Percentiles rank a stretch among this genome's conserved stretches.
Conservation (phyloP, 23 tunicate species). For the Diplosoma virens region DNA sequence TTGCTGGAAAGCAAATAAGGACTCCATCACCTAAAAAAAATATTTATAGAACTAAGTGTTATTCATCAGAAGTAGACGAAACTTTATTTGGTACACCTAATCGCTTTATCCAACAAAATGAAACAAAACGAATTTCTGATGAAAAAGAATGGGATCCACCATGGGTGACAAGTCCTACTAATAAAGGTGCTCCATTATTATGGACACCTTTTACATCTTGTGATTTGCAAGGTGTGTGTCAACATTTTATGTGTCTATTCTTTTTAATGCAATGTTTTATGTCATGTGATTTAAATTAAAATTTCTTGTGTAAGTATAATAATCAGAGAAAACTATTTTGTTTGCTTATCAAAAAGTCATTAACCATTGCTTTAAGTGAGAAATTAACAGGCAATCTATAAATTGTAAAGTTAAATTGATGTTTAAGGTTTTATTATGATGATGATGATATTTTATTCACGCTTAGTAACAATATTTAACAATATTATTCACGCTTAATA, state of each 20-base stretch:
- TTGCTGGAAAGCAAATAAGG: conserved; percentile 40
- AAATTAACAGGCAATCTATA: no score
- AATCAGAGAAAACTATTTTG: no score
- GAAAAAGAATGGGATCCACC: conserved; percentile 95
- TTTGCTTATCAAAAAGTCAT: no score
- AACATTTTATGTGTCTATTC: not conserved
- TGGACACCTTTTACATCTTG: conserved; percentile 81
- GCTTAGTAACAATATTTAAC: no score
- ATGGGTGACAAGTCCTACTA: conserved; percentile 81
- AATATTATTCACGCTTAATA: no score
- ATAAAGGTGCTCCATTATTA: conserved; percentile 71
- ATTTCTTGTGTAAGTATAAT: no score
- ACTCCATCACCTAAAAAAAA: conserved; percentile 40
- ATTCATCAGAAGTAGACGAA: conserved; percentile 79
- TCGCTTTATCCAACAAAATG: conserved; percentile 62
- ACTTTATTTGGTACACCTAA: conserved; percentile 85
- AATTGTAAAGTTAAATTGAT: no score
- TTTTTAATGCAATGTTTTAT: no score
- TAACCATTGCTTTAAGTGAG: no score
- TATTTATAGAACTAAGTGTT: conserved; percentile 63
- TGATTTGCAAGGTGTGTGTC: conserved; percentile 31
- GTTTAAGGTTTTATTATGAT: no score
- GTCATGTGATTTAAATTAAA: no score
- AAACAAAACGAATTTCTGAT: conserved; percentile 46
- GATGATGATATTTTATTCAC: no score